A percentile compares a stretch with the other conserved stretches of the same genome.
These are phyloP conservation scores for Catamblyrhynchus diadema DNA, from an alignment of 2,797 vertebrate genomes.

Conservation along the genomic window DNA sequence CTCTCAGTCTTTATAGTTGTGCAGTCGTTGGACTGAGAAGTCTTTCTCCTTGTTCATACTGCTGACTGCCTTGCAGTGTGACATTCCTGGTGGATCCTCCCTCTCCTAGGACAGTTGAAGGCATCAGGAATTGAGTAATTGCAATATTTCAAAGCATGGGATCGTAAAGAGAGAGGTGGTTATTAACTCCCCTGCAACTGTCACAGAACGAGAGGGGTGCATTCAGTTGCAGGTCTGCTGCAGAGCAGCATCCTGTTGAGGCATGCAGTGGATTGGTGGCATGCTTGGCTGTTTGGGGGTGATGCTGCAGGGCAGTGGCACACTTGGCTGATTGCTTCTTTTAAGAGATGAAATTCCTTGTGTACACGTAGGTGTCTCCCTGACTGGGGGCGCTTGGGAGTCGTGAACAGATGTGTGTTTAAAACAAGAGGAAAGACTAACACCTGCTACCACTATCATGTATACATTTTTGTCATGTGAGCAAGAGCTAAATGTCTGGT, in stretches of 20 bases:
- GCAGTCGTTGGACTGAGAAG: not conserved
- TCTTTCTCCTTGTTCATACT: not conserved
- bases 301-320: not conserved
- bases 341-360: not conserved
- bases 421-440: not conserved
- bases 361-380: not conserved
- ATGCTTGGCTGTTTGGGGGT: not conserved
- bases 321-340: not conserved
- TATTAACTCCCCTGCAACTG: fast-evolving
- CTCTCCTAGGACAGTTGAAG: not conserved
- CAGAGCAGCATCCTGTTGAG: not conserved
- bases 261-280: not conserved
- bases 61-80: not conserved
- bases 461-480: not conserved
- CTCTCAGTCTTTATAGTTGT: not conserved
- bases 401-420: not conserved
- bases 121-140: not conserved
- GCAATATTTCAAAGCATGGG: not conserved
- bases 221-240: not conserved
- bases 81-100: not conserved
- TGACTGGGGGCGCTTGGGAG: not conserved
- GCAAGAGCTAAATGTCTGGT: not conserved
- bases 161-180: not conserved
- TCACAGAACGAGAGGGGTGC: not conserved
- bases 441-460: not conserved